These are phyloP conservation scores for Clangula hyemalis DNA, from an alignment of 2,797 vertebrate genomes.

Conservation along the genomic window DNA sequence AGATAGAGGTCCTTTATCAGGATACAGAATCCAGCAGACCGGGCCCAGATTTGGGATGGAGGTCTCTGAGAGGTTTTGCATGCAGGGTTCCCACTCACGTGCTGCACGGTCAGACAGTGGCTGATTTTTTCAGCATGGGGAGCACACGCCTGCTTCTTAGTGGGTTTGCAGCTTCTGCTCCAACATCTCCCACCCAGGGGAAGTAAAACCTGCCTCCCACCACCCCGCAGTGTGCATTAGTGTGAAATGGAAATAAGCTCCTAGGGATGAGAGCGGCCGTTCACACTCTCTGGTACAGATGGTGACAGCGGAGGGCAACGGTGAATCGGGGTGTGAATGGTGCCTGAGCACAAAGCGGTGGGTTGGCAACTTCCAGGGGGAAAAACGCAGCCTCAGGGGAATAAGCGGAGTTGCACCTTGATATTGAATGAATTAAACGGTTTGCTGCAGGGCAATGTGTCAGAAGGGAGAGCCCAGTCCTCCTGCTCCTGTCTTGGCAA, in stretches of 20 bases:
- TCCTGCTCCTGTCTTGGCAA: not conserved
- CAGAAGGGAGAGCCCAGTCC: not conserved
- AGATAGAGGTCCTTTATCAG: not conserved
- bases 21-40: not conserved
- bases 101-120: rapidly evolving
- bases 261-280: not conserved
- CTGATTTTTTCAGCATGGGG: not conserved
- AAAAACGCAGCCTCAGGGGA: too few species aligned
- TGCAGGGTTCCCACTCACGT: not conserved
- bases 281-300: rapidly evolving
- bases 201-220: rapidly evolving
- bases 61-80: not conserved
- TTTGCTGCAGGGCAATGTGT: not conserved
- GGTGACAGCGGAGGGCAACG: not conserved
- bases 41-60: not conserved
- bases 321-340: not conserved
- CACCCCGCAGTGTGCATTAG: rapidly evolving
- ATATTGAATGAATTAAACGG: not conserved
- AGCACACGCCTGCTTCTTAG: rapidly evolving
- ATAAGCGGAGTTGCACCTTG: not conserved
- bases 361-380: not conserved
- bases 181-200: not conserved
- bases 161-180: not conserved
- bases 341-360: not conserved
- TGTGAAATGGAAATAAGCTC: not conserved